These are phyloP conservation scores for Hetaerina titia DNA, from an alignment of 2,888 invertebrate genomes.

Conservation along the genomic window DNA sequence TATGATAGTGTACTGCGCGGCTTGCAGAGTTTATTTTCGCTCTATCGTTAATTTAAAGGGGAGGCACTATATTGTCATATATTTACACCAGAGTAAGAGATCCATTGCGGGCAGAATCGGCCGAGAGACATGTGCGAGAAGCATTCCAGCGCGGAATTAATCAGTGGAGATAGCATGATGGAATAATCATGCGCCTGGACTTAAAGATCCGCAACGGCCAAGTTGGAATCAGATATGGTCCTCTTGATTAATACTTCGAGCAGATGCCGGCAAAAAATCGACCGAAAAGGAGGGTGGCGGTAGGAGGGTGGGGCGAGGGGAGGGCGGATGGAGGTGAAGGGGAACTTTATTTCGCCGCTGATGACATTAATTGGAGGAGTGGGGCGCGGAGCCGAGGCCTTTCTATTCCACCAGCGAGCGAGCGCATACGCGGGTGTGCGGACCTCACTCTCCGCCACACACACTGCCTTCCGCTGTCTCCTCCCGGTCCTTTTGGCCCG, in stretches of 20 bases:
- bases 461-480: conserved; percentile 56
- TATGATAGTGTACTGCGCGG: too few relatives aligned
- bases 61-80: too few relatives aligned
- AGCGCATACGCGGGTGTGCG: background rate
- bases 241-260: conserved; percentile 13
- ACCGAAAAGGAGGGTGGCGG: background rate
- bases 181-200: background rate
- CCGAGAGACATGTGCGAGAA: background rate
- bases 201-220: background rate
- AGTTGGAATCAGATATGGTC: background rate
- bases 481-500: background rate
- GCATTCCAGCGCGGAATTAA: background rate
- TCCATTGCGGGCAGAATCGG: background rate
- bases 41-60: too few relatives aligned
- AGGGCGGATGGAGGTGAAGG: background rate
- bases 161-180: conserved; percentile 16
- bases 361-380: conserved; percentile 53
- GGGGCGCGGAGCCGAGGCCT: background rate
- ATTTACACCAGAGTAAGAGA: background rate
- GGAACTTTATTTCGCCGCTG: background rate
- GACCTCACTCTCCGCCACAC: background rate
- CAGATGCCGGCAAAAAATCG: background rate
- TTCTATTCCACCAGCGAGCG: background rate
- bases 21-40: too few relatives aligned
- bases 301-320: background rate